These are phyloP conservation scores for Adelognathus sp. DNA, from an alignment of 2,888 invertebrate genomes.

Conservation along the genomic window DNA sequence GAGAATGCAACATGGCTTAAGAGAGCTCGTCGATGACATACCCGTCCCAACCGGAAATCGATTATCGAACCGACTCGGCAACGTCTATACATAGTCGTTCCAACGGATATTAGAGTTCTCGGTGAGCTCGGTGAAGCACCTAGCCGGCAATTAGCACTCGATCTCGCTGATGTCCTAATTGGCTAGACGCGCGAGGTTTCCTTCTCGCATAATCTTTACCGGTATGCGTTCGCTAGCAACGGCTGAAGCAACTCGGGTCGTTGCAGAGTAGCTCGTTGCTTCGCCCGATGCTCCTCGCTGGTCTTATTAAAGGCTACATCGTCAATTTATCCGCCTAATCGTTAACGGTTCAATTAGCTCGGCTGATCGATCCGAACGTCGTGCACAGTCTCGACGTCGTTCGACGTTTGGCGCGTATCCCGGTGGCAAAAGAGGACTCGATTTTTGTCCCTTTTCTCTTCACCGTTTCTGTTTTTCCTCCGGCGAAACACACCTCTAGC, in stretches of 20 bases:
- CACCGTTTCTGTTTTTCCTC: not conserved
- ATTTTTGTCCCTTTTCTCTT: not conserved
- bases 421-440: conserved; percentile 29
- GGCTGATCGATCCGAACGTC: conserved; percentile 54
- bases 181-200: conserved; percentile 28
- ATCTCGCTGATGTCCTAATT: conserved; percentile 56
- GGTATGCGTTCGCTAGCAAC: conserved; percentile 10
- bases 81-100: not conserved
- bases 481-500: conserved; percentile 10
- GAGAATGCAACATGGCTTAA: conserved; percentile 11
- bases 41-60: conserved; percentile 36
- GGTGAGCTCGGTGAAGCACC: conserved; percentile 32
- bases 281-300: conserved; percentile 9
- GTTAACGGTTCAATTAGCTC: conserved; percentile 62
- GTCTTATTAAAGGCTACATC: conserved; percentile 14
- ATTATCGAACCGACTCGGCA: conserved; percentile 42
- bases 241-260: not conserved
- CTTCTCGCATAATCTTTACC: conserved; percentile 42
- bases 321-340: conserved; percentile 57
- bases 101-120: conserved; percentile 54
- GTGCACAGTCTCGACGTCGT: conserved; percentile 22
- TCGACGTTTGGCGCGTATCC: conserved; percentile 27
- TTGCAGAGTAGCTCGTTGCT: not conserved
- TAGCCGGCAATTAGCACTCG: conserved; percentile 52
- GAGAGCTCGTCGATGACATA: not conserved